These are phyloP conservation scores for Myocastor coypus DNA, from an alignment of 2,113 vertebrate species.

Conservation along the genomic window DNA sequence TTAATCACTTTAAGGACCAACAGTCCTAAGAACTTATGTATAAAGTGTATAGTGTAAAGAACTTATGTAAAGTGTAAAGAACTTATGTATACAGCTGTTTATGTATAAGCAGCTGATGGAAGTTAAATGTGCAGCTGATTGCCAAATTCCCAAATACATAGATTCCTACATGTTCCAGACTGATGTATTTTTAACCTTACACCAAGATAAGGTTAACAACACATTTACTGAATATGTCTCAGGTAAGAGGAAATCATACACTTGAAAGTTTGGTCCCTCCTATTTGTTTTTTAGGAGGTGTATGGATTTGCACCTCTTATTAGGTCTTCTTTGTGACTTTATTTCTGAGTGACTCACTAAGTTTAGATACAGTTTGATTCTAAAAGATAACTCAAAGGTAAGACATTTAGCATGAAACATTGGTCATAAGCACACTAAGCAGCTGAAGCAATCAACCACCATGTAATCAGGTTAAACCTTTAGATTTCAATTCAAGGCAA, in stretches of 20 bases:
- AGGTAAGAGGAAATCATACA: neutral
- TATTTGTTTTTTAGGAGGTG: neutral
- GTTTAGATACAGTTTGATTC: conserved; percentile 34
- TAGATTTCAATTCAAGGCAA: conserved; percentile 7
- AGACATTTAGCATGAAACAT: neutral
- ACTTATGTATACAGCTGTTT: too few species aligned
- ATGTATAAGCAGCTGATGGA: neutral
- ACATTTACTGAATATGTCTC: neutral
- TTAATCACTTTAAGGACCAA: neutral
- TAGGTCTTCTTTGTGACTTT: conserved; percentile 13
- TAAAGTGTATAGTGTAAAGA: too few species aligned
- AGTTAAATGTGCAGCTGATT: neutral
- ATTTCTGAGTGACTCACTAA: conserved; percentile 20
- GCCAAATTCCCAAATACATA: neutral
- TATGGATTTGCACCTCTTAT: neutral
- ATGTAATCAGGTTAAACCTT: neutral
- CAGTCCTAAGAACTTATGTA: neutral
- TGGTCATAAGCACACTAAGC: neutral
- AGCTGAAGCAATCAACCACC: neutral
- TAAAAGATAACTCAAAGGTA: neutral
- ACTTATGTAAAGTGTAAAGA: too few species aligned
- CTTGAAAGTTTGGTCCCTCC: neutral
- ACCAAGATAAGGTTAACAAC: neutral
- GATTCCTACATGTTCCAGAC: neutral
- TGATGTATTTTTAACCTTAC: conserved; percentile 5